Evolutionary conservation across 2,113 vertebrate genomes (phyloP).

Genomic region (Rallus limicola): DNA sequence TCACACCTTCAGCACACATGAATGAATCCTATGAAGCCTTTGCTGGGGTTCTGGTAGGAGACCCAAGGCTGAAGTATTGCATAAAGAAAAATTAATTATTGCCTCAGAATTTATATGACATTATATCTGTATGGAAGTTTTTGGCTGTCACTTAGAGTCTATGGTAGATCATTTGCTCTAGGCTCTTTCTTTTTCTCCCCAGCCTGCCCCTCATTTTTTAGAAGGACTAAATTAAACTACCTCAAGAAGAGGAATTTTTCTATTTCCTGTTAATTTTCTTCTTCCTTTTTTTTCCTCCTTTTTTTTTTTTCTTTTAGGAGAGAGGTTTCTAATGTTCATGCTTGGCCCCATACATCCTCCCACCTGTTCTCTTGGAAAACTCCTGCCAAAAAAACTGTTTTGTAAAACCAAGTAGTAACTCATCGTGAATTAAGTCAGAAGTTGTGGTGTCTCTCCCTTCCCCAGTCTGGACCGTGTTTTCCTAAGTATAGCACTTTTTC

Average conservation of each 20-base stretch:
- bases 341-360: not conserved
- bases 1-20: not conserved
- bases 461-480: not conserved
- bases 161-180: conserved; percentile 8
- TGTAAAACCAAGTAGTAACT: not conserved
- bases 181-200: not conserved
- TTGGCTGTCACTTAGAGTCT: conserved; percentile 2
- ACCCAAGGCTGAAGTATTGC: not conserved
- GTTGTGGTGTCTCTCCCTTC: not conserved
- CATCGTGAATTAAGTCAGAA: not conserved
- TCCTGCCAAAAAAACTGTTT: conserved; percentile 22
- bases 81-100: conserved; percentile 7
- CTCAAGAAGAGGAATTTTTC: conserved; percentile 32
- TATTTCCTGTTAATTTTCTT: conserved; percentile 54
- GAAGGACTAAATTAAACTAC: conserved; percentile 25
- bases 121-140: not conserved
- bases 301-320: not conserved
- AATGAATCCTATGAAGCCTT: not conserved
- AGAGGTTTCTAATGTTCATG: not conserved
- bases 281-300: not conserved
- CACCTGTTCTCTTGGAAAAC: conserved; percentile 19
- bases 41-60: not conserved
- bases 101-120: not conserved
- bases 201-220: not conserved
- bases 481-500: not conserved